phyloP scores from a whole-genome alignment of 2,797 vertebrate species.

The Oreochromis mossambicus region DNA sequence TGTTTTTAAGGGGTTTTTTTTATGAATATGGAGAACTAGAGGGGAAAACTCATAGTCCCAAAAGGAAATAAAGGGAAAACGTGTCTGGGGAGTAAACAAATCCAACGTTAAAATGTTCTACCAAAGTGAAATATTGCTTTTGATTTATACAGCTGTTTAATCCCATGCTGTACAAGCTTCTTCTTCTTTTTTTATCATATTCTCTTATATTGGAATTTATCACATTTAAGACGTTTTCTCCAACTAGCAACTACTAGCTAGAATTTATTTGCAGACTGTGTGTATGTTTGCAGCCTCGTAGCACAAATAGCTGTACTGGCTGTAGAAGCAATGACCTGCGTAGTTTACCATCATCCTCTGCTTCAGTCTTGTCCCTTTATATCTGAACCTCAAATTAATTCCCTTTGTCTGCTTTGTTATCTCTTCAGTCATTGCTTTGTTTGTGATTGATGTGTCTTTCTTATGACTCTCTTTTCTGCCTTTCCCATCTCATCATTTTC shows the following conservation, averaged over 20 bases:
- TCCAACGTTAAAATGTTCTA: not conserved
- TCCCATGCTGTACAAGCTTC: not conserved
- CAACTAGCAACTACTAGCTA: not conserved
- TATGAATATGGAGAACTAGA: not conserved
- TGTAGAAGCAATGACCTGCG: not conserved
- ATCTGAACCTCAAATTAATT: not conserved
- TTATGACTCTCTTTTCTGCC: not conserved
- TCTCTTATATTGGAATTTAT: not conserved
- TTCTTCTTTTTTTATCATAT: not conserved
- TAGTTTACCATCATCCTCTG: conserved; percentile 2
- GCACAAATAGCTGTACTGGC: not conserved
- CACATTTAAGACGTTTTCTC: not conserved
- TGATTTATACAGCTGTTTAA: not conserved
- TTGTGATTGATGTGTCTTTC: not conserved
- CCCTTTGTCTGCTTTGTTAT: not conserved
- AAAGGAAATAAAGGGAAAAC: not conserved
- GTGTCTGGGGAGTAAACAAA: not conserved
- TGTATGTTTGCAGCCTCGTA: not conserved
- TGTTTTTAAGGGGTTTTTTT: not conserved
- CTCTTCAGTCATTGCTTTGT: not conserved
- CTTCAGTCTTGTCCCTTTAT: not conserved
- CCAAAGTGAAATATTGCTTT: conserved; percentile 48
- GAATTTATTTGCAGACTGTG: not conserved
- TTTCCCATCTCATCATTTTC: not conserved
- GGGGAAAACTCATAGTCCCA: not conserved